Base-by-base conservation (phyloP, 2,797 vertebrate species). In the Ceyx erithaca region DNA sequence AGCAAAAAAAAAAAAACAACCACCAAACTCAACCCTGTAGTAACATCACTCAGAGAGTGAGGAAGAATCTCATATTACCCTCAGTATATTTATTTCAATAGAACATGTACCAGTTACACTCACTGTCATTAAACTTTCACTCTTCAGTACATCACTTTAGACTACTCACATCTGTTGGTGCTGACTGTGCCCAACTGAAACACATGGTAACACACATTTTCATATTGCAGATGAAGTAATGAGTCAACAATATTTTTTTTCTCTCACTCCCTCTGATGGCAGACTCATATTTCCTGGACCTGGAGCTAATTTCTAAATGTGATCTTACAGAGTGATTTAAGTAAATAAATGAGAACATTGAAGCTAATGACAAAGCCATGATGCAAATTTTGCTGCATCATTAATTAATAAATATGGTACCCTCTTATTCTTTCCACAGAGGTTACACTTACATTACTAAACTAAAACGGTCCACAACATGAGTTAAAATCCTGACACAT, bases 11-110 rank as follows among this genome's bases (percentile, higher is more conserved):
- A 55, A 46, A 15, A 35, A 40, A 40, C 12, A 37, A 37, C 12
- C 37, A 40, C 13, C 31, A 33, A 22, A 31, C 11, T 0, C 1
- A 41, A 46, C 0, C 5, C 12, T 4, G 3, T 7, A 20, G 5
- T 28, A 40, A 49, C 43, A 63, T 25, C 8, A 40, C 63, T 77
- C 63, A 73, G 17, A 77, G 4, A 80, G 33, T 19, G 62, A 35
- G 37, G 14, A 26, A 84, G 40, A 77, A 59, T 30, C 20, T 64
- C 25, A 30, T 49, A 51, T 23, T 54, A 63, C 4, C 9, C 23
- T 28, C 51, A 69, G 15, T 23, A 41, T 22, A 54, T 78, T 89
- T 62, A 59, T 64, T 62, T 51, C 46, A 26, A 30, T 7, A 46
- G 22, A 68, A 48, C 55, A 59, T 35, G 66, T 19, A 37, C 9